Percentiles rank a stretch among this genome's conserved stretches.
These are phyloP conservation scores for Beris chalybata DNA, from an alignment of 2,888 invertebrate genomes.

Conservation along the genomic window DNA sequence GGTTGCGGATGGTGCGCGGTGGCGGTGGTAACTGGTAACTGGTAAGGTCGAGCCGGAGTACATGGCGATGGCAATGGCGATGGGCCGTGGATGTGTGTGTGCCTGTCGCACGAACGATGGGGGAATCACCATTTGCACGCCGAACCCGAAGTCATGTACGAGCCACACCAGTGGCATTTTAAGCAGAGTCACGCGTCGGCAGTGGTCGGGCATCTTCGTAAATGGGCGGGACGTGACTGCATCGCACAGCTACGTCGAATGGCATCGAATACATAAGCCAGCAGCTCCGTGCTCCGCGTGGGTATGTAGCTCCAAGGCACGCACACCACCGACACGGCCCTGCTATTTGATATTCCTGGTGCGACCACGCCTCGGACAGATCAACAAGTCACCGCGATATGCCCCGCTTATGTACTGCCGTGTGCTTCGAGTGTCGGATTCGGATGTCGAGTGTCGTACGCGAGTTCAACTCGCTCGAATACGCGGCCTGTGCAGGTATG, in stretches of 20 bases:
- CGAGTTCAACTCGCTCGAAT: neutral
- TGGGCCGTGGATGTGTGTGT: conserved; percentile 13
- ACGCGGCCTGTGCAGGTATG: conserved; percentile 26
- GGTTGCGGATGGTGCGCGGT: conserved; percentile 8
- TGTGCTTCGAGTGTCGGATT: neutral
- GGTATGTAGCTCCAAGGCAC: neutral
- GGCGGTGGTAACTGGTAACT: too few species aligned
- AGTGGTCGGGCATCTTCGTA: conserved; percentile 47
- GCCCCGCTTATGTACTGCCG: conserved; percentile 9
- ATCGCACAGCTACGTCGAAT: conserved; percentile 40
- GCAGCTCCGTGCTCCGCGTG: neutral
- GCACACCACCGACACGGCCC: conserved; percentile 11
- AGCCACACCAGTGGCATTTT: conserved; percentile 57
- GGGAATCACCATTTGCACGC: conserved; percentile 8
- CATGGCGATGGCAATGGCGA: conserved; percentile 14
- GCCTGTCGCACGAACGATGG: conserved; percentile 8
- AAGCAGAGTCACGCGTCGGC: conserved; percentile 56
- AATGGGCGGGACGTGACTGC: conserved; percentile 59
- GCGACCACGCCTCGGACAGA: conserved; percentile 44
- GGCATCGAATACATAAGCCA: conserved; percentile 43
- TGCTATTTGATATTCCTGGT: conserved; percentile 38
- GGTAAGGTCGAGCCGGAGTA: too few species aligned
- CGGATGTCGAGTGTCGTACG: neutral
- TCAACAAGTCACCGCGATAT: conserved; percentile 39
- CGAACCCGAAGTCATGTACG: conserved; percentile 52